phyloP scores from a whole-genome alignment of 2,888 invertebrate species.

The Alloscopus bannaensis region DNA sequence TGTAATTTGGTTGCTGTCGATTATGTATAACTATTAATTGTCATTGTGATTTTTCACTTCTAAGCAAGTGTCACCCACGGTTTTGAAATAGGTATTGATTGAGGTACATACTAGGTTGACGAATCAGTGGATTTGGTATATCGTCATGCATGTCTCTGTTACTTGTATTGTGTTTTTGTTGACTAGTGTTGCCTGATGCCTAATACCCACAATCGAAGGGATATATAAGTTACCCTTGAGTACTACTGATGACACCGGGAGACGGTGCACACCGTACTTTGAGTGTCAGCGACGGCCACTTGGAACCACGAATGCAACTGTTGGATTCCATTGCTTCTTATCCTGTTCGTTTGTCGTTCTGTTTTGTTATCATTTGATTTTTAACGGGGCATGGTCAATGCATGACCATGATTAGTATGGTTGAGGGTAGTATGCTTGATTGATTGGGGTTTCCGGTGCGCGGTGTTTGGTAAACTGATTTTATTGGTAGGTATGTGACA shows the following conservation, averaged over 20 bases:
- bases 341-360: conserved; percentile 49
- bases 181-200: conserved; percentile 21
- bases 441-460: no score
- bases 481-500: no score
- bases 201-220: conserved; percentile 6
- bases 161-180: neutral
- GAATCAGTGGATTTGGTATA: neutral
- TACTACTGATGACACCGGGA: conserved; percentile 6
- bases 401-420: no score
- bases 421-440: no score
- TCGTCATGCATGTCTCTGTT: neutral
- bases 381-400: no score
- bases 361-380: conserved; percentile 18
- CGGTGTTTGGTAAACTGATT: no score
- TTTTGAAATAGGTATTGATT: no score
- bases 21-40: no score
- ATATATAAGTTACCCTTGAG: neutral
- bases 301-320: conserved; percentile 33
- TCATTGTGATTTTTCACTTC: no score
- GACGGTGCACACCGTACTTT: neutral
- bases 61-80: no score
- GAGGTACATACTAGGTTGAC: neutral
- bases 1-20: no score
- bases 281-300: conserved; percentile 18
- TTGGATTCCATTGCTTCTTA: conserved; percentile 55